Base-by-base conservation (phyloP, 2,888 invertebrate genomes). In the Ochropleura plecta region DNA sequence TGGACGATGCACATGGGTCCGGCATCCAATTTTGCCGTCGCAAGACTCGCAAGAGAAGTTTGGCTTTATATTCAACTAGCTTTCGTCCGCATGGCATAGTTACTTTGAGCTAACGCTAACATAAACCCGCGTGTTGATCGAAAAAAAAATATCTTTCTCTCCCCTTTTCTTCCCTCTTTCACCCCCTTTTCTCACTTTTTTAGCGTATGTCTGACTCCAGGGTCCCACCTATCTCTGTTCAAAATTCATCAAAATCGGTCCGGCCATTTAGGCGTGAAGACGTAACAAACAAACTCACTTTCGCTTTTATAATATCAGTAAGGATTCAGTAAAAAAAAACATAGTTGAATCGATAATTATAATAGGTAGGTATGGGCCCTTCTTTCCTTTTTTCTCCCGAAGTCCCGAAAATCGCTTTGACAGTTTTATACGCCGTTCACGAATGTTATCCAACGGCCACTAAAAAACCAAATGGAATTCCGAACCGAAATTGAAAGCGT, bases 401-500 rank as follows among this genome's bases (percentile, higher is more conserved):
- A 78, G 81, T 20, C 67, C 46, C 63, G 71, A 83, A 78, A 82
- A 74, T 81, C 77, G 73, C 76, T 82, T 42, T 70, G 70, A 76
- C 60, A 78, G 53, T 76, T 80, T 82, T 84, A 76, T 80, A 83
- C 76, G 72, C 81, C 72, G 72, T 76, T 73, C 76, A 84, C 84
- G 81, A 82, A 82, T 84, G 84, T 81, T 76, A 81, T 81, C 76
- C 76, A 68, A 64, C 44, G 66, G 51, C 72, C 76, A 84, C 82
- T 84, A 82, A 82, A 83, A 82, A 84, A 84, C 81, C 76, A 82
- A 82, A 82, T 84, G 82, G 81, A 73, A 82, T 82, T 82, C 84
- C 67, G 72, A 67, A 70, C 44, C 64, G 76, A 76, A 86, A 83
- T 86, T 84, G 83, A 84, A 83, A 80, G 76, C 78, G 78, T 84